Percentiles rank a stretch among this genome's conserved stretches.
These are phyloP conservation scores for Drosophila murphyi DNA, from an alignment of 1,140 invertebrate species.

Conservation along the genomic window DNA sequence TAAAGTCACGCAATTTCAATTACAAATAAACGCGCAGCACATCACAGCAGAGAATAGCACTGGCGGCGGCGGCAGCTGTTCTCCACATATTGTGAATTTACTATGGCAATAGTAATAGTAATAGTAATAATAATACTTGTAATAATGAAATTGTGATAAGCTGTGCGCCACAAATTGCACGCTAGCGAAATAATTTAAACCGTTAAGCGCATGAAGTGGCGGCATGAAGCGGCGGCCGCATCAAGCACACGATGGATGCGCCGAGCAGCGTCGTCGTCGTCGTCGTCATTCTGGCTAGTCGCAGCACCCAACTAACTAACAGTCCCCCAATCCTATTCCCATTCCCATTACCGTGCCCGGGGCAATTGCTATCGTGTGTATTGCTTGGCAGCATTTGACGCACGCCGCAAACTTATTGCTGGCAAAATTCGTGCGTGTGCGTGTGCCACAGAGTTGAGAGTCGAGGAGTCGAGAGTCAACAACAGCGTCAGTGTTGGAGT, in stretches of 20 bases:
- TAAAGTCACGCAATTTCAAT: slow-evolving; percentile 83
- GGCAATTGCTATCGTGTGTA: slow-evolving; percentile 36
- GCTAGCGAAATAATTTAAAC: slow-evolving; percentile 75
- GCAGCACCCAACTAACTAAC: slow-evolving; percentile 12
- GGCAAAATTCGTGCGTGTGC: slow-evolving; percentile 6
- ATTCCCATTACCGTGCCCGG: slow-evolving; percentile 7
- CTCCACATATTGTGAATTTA: slow-evolving; percentile 28
- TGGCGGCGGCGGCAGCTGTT: neutral
- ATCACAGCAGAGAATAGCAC: neutral
- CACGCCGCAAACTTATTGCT: slow-evolving; percentile 32
- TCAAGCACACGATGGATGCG: slow-evolving; percentile 49
- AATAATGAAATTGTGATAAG: slow-evolving; percentile 81
- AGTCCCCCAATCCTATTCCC: neutral
- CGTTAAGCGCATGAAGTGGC: slow-evolving; percentile 63
- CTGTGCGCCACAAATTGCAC: slow-evolving; percentile 79
- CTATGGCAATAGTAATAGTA: slow-evolving; percentile 41
- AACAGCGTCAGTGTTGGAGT: neutral
- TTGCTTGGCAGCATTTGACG: slow-evolving; percentile 58
- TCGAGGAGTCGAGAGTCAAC: no score
- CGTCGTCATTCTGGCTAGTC: slow-evolving; percentile 71
- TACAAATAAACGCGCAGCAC: slow-evolving; percentile 65
- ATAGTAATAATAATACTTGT: slow-evolving; percentile 67
- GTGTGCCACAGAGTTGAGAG: no score
- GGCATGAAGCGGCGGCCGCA: slow-evolving; percentile 61
- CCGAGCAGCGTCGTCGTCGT: neutral